These are phyloP conservation scores for Minunthozetes semirufus DNA, from an alignment of 2,888 invertebrate species.

Conservation along the genomic window DNA sequence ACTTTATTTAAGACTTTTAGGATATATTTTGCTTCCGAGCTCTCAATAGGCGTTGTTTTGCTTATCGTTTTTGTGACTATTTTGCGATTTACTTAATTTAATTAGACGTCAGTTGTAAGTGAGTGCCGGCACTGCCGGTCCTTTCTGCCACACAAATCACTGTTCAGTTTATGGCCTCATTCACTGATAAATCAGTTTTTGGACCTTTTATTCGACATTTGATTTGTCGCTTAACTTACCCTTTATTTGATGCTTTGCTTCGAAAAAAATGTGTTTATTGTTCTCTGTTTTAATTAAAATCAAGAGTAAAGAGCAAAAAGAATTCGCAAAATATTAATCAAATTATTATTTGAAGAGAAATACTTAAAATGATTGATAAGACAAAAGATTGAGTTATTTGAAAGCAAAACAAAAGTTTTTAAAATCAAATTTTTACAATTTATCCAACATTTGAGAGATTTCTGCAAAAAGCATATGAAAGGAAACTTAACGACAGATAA, in stretches of 20 bases:
- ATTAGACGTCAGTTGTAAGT: constrained; percentile 22
- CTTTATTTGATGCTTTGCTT: too few species aligned
- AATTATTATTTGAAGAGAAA: too few species aligned
- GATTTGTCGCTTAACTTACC: too few species aligned
- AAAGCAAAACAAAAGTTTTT: too few species aligned
- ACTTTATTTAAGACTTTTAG: background rate
- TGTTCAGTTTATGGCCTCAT: too few species aligned
- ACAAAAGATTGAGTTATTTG: background rate
- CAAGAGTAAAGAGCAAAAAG: too few species aligned
- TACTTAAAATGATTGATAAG: background rate
- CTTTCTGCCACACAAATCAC: too few species aligned
- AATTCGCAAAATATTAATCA: too few species aligned
- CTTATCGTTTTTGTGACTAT: background rate
- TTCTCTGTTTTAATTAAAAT: background rate
- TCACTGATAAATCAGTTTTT: too few species aligned
- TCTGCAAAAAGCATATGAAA: too few species aligned
- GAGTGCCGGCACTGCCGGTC: background rate
- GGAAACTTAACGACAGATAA: background rate
- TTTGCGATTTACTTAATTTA: constrained; percentile 24
- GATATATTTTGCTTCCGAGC: background rate
- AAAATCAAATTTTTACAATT: background rate
- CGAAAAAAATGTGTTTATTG: background rate
- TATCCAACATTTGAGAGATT: background rate
- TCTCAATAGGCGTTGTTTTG: background rate
- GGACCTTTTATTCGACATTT: too few species aligned